Percentiles rank a stretch among this genome's conserved stretches.
phyloP scores from a whole-genome alignment of 2,113 vertebrate species.

The Myiozetetes cayanensis region DNA sequence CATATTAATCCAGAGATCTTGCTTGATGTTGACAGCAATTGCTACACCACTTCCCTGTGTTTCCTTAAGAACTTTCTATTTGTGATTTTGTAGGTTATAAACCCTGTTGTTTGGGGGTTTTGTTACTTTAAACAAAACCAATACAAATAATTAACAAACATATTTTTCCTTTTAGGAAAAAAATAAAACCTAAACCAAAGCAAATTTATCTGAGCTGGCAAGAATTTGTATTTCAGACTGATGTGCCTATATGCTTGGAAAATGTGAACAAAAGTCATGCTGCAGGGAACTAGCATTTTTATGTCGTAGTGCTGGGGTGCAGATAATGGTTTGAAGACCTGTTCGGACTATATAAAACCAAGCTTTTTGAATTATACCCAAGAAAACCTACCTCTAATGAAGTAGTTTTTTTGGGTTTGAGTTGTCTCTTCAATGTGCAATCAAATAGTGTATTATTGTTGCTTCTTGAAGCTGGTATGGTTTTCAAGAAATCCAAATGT shows the following conservation, averaged over 20 bases:
- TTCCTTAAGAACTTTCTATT: neutral
- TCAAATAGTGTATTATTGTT: neutral
- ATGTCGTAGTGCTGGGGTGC: neutral
- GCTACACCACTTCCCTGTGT: neutral
- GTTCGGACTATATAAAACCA: neutral
- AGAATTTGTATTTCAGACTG: neutral
- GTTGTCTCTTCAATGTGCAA: neutral
- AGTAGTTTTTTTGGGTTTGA: neutral
- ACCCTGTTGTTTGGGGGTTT: neutral
- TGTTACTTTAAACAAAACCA: neutral
- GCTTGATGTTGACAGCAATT: neutral
- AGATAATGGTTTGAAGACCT: neutral
- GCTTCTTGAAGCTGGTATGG: neutral
- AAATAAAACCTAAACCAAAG: neutral
- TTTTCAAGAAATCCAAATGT: neutral
- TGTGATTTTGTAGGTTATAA: neutral
- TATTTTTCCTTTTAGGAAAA: neutral
- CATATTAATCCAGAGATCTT: conserved; percentile 25
- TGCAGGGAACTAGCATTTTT: neutral
- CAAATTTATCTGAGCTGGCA: neutral
- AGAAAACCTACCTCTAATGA: neutral
- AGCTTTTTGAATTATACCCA: neutral
- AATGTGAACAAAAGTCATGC: neutral
- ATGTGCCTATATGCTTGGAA: neutral
- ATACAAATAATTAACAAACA: neutral